Evolutionary conservation across 2,888 invertebrate genomes (phyloP), one percentile per base, ranked within the genome.

Genomic region (Antheraea assamensis): DNA sequence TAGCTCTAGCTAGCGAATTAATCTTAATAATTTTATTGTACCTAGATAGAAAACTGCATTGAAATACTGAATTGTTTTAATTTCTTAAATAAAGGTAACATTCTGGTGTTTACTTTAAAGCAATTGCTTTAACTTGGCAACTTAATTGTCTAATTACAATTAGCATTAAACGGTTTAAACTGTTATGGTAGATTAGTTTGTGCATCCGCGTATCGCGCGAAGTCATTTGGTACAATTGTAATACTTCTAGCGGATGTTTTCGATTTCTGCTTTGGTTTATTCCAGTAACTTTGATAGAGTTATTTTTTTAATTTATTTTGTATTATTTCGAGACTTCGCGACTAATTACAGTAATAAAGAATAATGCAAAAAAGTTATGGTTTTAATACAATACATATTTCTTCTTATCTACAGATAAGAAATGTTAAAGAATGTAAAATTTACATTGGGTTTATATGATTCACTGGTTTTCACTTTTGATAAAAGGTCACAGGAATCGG

Each of bases 121-220:
- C 66, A 27, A 7, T 19, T 30, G 21, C 19, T 31, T 13, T 66
- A 21, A 31, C 19, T 17, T 21, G 4, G 31, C 31, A 31, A 66
- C 66, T 66, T 31, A 30, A 31, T 31, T 66, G 19, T 31, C 30
- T 30, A 66, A 31, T 66, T 66, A 31, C 27, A 31, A 66, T 30
- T 66, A 66, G 66, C 66, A 19, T 30, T 64, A 66, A 19, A 30
- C 21, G 17, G 10, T 61, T 66, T 66, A 31, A 66, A 66, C 19
- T 21, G 66, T 66, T 66, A 66, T 19, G 66, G 66, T 66, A 66
- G 66, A 66, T 31, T 66, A 66, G 19, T 66, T 66, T 30, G 30
- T 31, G 66, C 31, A 66, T 31, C 19, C 66, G 27, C 31, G 66
- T 21, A 30, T 31, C 66, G 27, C 21, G 66, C 31, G 31, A 30